Evolutionary conservation across 2,113 vertebrate genomes (phyloP).

Genomic region (Centropus unirufus): DNA sequence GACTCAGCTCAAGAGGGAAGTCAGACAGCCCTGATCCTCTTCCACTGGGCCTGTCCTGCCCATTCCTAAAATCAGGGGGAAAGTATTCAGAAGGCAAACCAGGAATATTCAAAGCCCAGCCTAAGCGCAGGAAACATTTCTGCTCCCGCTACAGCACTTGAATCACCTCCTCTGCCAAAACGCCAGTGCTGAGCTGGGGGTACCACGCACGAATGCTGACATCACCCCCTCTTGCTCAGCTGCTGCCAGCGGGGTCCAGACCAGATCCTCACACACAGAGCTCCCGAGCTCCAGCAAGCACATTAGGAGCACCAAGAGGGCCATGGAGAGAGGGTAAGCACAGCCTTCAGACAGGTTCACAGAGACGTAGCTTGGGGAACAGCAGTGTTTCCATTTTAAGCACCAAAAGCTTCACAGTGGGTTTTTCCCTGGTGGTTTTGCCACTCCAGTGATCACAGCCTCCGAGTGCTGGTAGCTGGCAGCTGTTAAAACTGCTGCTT

Average conservation of each 20-base stretch:
- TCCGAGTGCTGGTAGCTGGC: not conserved
- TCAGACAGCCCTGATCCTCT: not conserved
- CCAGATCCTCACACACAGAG: not conserved
- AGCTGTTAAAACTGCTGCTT: not conserved
- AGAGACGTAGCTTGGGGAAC: not conserved
- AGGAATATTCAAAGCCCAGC: not conserved
- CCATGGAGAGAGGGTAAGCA: fast-evolving
- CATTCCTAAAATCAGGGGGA: not conserved
- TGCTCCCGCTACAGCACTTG: not conserved
- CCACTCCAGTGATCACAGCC: not conserved
- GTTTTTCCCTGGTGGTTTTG: not conserved
- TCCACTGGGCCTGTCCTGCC: not conserved
- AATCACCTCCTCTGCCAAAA: not conserved
- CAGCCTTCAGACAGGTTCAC: not conserved
- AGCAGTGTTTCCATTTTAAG: not conserved
- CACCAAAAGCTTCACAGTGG: not conserved
- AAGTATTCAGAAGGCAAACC: not conserved
- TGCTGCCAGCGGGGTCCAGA: not conserved
- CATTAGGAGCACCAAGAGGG: not conserved
- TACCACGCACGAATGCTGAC: fast-evolving
- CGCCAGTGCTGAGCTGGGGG: not conserved
- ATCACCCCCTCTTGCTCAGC: not conserved
- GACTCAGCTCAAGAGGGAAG: not conserved
- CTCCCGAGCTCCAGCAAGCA: not conserved
- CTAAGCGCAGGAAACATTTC: not conserved